Percentiles rank a stretch among this genome's conserved stretches.
These are phyloP conservation scores for Orientallactaga bullata DNA, from an alignment of 2,113 vertebrate species.

Conservation along the genomic window DNA sequence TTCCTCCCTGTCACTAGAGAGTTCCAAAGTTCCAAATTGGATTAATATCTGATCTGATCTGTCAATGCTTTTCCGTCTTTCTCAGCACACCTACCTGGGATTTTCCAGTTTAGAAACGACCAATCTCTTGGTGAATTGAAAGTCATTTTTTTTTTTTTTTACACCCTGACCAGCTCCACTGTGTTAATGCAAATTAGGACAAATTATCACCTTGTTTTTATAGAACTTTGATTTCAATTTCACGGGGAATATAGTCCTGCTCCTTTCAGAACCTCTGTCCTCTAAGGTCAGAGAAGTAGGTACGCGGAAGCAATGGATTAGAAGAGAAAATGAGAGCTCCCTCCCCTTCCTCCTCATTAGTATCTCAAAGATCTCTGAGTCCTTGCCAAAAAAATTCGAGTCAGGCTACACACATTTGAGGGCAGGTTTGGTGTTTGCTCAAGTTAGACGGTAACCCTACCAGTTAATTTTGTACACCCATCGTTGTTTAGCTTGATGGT, in stretches of 20 bases:
- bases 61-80: neutral
- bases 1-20: conserved; percentile 61
- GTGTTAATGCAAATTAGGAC: conserved; percentile 64
- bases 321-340: conserved; percentile 30
- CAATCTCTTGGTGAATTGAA: conserved; percentile 66
- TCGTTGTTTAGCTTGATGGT: conserved; percentile 8
- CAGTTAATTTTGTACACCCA: neutral
- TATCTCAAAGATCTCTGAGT: conserved; percentile 58
- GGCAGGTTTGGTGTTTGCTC: neutral
- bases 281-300: conserved; percentile 77
- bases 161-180: conserved; percentile 47
- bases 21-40: conserved; percentile 66
- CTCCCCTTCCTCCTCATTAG: conserved; percentile 50
- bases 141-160: neutral
- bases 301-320: conserved; percentile 76
- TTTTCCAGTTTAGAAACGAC: conserved; percentile 55
- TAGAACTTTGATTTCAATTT: conserved; percentile 79
- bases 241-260: conserved; percentile 70
- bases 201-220: conserved; percentile 81
- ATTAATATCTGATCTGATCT: conserved; percentile 79
- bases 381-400: conserved; percentile 49
- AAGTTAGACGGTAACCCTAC: conserved; percentile 37
- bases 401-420: neutral
- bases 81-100: conserved; percentile 34
- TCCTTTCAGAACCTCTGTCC: conserved; percentile 79